These are phyloP conservation scores for Melinaea marsaeus DNA, from an alignment of 2,888 invertebrate genomes.

Conservation along the genomic window DNA sequence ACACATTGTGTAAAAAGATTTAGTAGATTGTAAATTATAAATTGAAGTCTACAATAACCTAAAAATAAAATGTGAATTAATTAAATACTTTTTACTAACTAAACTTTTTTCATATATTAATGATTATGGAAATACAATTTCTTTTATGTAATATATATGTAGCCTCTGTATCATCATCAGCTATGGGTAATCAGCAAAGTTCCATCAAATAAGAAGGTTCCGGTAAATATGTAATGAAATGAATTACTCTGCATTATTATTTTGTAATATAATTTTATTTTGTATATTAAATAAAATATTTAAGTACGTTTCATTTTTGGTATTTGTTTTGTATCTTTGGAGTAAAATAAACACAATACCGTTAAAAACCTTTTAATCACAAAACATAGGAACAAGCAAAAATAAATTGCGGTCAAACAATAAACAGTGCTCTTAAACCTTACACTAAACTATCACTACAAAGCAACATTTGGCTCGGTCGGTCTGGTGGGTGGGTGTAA, in stretches of 20 bases:
- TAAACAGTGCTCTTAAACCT: slow-evolving; percentile 22
- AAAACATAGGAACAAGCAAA: slow-evolving; percentile 55
- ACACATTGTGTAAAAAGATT: too few species aligned
- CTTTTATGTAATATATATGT: too few species aligned
- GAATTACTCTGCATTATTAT: slow-evolving; percentile 8
- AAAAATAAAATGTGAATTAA: too few species aligned
- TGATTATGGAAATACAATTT: too few species aligned
- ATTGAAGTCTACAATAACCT: too few species aligned
- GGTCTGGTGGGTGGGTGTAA: neutral
- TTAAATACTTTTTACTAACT: too few species aligned
- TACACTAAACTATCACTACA: slow-evolving; percentile 2
- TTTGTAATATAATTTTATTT: slow-evolving; percentile 15
- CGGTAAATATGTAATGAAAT: neutral
- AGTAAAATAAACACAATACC: slow-evolving; percentile 14
- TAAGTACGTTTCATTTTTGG: slow-evolving; percentile 17
- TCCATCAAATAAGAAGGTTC: too few species aligned
- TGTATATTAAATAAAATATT: slow-evolving; percentile 15
- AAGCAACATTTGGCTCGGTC: slow-evolving; percentile 5
- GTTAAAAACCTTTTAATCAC: slow-evolving; percentile 48
- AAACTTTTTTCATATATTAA: too few species aligned
- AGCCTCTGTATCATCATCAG: too few species aligned
- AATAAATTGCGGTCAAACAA: slow-evolving; percentile 42
- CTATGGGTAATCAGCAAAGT: too few species aligned
- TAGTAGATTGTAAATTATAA: too few species aligned
- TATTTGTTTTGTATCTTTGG: slow-evolving; percentile 24